Evolutionary conservation across 2,797 vertebrate species (phyloP).

Genomic region (Lacerta viridis): DNA sequence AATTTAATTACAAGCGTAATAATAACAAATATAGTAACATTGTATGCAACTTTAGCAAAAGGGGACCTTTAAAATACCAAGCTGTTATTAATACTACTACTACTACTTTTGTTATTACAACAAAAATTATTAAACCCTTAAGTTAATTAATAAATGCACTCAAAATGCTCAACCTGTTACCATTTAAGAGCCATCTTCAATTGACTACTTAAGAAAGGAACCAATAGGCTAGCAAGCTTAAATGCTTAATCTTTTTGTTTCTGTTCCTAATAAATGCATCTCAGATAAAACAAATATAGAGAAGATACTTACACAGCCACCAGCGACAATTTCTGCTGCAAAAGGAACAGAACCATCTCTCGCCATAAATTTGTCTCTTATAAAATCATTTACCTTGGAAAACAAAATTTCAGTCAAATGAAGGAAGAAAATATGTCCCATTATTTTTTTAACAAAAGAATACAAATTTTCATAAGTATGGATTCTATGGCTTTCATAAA

Average conservation of each 20-base stretch:
- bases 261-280: not conserved
- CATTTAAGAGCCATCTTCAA: slow-evolving; percentile 44
- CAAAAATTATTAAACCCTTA: slow-evolving; percentile 39
- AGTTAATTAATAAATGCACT: slow-evolving; percentile 43
- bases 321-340: slow-evolving; percentile 86
- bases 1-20: no score
- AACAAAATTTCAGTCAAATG: slow-evolving; percentile 26
- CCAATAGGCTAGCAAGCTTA: slow-evolving; percentile 67
- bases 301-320: slow-evolving; percentile 88
- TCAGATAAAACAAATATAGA: slow-evolving; percentile 47
- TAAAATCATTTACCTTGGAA: slow-evolving; percentile 91
- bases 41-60: not conserved
- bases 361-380: slow-evolving; percentile 86
- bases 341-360: slow-evolving; percentile 86
- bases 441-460: not conserved
- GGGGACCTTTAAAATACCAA: no score
- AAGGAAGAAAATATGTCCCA: slow-evolving; percentile 4
- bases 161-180: slow-evolving; percentile 73
- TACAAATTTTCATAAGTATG: slow-evolving; percentile 16
- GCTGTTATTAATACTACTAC: no score
- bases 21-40: not conserved
- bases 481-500: slow-evolving; percentile 21
- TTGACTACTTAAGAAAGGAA: slow-evolving; percentile 68
- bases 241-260: slow-evolving; percentile 64
- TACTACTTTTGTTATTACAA: slow-evolving; percentile 10